These are phyloP conservation scores for Trissolcus basalis DNA, from an alignment of 1,140 invertebrate species.

Conservation along the genomic window DNA sequence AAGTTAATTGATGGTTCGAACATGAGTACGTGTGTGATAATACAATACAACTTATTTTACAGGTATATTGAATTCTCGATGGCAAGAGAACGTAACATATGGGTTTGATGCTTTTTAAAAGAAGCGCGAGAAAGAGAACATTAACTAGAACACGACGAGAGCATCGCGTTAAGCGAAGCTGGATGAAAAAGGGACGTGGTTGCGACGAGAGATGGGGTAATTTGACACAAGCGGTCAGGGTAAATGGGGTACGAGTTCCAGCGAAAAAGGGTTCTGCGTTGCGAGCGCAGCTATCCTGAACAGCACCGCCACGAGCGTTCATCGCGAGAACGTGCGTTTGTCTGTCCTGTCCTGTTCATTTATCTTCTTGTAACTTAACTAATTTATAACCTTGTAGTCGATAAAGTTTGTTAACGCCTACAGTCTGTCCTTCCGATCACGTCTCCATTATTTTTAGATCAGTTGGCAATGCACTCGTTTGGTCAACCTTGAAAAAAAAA, in stretches of 20 bases:
- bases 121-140: conserved; percentile 12
- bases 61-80: no score
- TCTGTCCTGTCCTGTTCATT: conserved; percentile 9
- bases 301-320: conserved; percentile 5
- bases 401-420: conserved; percentile 4
- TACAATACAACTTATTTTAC: no score
- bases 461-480: no score
- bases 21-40: no score
- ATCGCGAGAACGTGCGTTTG: conserved; percentile 14
- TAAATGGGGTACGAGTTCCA: conserved; percentile 26
- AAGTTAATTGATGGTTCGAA: no score
- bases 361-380: conserved; percentile 15
- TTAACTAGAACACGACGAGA: conserved; percentile 19
- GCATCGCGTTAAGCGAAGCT: conserved; percentile 33
- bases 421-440: no score
- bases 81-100: no score
- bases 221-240: conserved; percentile 29
- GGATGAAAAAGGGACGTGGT: conserved; percentile 40
- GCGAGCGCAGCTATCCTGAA: conserved; percentile 1
- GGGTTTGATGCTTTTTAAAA: neutral
- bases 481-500: no score
- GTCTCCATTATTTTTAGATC: no score
- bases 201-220: conserved; percentile 20
- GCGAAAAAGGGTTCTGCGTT: conserved; percentile 21
- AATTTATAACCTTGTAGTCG: conserved; percentile 18